These are phyloP conservation scores for Dreissena rostriformis DNA, from an alignment of 1,140 invertebrate genomes.

Conservation along the genomic window DNA sequence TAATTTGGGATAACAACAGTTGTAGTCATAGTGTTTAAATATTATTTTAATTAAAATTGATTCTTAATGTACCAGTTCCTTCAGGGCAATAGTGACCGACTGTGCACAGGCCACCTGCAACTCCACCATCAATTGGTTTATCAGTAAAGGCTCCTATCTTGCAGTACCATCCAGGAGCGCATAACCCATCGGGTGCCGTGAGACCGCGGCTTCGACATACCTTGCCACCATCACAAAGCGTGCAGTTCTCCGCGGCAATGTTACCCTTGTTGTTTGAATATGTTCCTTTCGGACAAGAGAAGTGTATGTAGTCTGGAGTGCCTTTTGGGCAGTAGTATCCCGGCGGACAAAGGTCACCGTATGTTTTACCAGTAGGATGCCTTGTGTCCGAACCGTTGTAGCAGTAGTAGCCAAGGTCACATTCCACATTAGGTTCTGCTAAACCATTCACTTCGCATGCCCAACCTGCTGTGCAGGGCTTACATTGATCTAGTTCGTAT, in stretches of 20 bases:
- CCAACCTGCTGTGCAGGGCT: slow-evolving; percentile 72
- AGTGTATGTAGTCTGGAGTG: slow-evolving; percentile 67
- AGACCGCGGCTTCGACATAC: slow-evolving; percentile 73
- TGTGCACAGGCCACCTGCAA: slow-evolving; percentile 73
- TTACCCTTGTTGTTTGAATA: slow-evolving; percentile 72
- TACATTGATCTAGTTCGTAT: slow-evolving; percentile 70
- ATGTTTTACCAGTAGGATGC: slow-evolving; percentile 62
- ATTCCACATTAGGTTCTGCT: slow-evolving; percentile 59
- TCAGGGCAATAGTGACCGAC: slow-evolving; percentile 73
- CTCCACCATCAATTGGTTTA: slow-evolving; percentile 74
- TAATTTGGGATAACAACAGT: too few species aligned
- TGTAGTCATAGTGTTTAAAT: too few species aligned
- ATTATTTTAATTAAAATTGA: too few species aligned
- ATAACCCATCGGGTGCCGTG: slow-evolving; percentile 71
- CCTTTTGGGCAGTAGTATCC: slow-evolving; percentile 77
- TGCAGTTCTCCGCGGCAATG: slow-evolving; percentile 65
- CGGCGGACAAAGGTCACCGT: slow-evolving; percentile 75
- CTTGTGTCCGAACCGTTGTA: slow-evolving; percentile 69
- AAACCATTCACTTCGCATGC: slow-evolving; percentile 75
- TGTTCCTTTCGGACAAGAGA: slow-evolving; percentile 77
- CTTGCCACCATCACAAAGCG: slow-evolving; percentile 72
- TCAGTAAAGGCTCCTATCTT: slow-evolving; percentile 67
- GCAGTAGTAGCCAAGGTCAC: slow-evolving; percentile 73
- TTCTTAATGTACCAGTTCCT: slow-evolving; percentile 73
- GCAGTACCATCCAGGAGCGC: slow-evolving; percentile 77